Percentiles rank a stretch among this genome's conserved stretches.
Evolutionary conservation across 92 coral and sea anemone genomes (phyloP).

Genomic region (Phymanthus crucifer): DNA sequence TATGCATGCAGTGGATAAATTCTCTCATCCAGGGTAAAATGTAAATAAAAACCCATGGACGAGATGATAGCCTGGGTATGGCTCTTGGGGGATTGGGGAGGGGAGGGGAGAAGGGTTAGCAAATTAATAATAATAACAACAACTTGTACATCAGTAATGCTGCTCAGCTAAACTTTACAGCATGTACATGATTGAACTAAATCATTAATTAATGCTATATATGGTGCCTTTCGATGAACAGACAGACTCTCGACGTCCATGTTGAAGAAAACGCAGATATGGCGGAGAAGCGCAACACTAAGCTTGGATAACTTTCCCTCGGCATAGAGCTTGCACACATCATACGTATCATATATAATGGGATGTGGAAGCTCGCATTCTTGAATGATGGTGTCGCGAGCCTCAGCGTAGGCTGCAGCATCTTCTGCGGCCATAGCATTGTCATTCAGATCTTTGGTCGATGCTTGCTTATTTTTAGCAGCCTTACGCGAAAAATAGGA

Average conservation of each 20-base stretch:
- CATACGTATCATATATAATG: slow-evolving; percentile 7
- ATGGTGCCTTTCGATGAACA: slow-evolving; percentile 33
- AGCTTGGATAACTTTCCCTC: slow-evolving; percentile 11
- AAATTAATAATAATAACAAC: too few relatives aligned
- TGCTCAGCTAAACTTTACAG: background rate
- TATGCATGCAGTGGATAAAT: too few relatives aligned
- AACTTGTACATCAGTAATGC: too few relatives aligned
- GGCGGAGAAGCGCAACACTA: slow-evolving; percentile 23
- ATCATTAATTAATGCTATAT: slow-evolving; percentile 20
- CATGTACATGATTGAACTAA: slow-evolving; percentile 33
- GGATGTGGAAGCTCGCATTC: slow-evolving; percentile 14
- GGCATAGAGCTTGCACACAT: slow-evolving; percentile 20
- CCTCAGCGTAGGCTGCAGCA: slow-evolving; percentile 2
- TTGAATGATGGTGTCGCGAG: background rate
- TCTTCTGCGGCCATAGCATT: slow-evolving; percentile 10
- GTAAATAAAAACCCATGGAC: too few relatives aligned
- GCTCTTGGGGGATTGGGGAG: too few relatives aligned
- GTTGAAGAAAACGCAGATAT: slow-evolving; percentile 17
- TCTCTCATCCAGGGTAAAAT: too few relatives aligned
- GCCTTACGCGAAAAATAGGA: slow-evolving; percentile 44
- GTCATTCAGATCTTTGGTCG: background rate
- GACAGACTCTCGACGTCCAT: slow-evolving; percentile 22
- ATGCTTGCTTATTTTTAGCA: slow-evolving; percentile 30
- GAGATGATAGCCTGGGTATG: too few relatives aligned
- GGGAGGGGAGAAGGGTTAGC: too few relatives aligned